Base-by-base conservation (phyloP, 2,797 vertebrate species). In the Trichosurus vulpecula region DNA sequence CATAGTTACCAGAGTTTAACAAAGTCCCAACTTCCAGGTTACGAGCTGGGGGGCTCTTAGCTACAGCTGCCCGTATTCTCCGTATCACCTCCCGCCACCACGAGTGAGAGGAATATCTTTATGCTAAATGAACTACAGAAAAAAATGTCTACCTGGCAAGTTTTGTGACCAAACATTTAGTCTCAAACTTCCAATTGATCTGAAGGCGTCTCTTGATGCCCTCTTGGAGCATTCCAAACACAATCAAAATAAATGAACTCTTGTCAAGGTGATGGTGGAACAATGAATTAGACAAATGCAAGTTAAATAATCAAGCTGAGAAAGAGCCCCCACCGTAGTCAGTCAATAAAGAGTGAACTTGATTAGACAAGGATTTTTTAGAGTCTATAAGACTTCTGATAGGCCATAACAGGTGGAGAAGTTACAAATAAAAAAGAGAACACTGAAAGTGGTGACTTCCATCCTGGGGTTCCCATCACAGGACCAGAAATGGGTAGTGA, bases 141-240 rank as follows among this genome's bases (percentile, higher is more conserved):
- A 74, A 74, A 87, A 11, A 27, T 27, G 31, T 12, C 19, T 9
- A 51, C 12, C 81, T 10, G 87, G 74, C 41, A 90, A n/a, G 30
- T 90, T 54, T 94, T 93, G 91, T 93, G 93, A 92, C 58, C 87
- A 53, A 90, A 19, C 16, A 11, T 31, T 92, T 93, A 92, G 14
- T 57, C 92, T 96, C 54, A 91, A 94, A 66, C 55, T 92, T 91
- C 58, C 55, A 95, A 53, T 25, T 53, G 81, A 96, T 90, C 6
- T 94, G 13, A 54, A n/a, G 89, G 25, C n/a, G 11, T 19, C 66
- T 6, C 35, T 52, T 91, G 25, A 55, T 66, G 91, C 3, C 29
- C 51, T 93, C 94, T 61, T 54, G 9, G 2, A 96, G 90, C 53
- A 90, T 91, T 81, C 92, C 93, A 81, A 90, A 92, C 93, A 56